Conservation (phyloP, 2,797 vertebrate species). For the Hemibagrus guttatus region DNA sequence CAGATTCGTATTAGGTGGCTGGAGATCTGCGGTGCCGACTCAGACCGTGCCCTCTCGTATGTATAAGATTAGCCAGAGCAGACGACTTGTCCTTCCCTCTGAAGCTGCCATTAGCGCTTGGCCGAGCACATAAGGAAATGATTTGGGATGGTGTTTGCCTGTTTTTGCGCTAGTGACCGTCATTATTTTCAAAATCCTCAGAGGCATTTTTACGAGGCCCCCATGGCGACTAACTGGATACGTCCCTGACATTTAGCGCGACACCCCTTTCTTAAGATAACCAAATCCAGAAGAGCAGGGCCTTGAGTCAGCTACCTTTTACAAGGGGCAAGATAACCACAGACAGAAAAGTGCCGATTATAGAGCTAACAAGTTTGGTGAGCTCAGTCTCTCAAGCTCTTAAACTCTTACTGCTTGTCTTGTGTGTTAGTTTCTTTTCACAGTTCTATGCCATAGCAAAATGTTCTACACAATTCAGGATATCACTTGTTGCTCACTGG, state of each 20-base stretch:
- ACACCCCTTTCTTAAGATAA: slow-evolving; percentile 62
- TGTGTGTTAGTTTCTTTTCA: neutral
- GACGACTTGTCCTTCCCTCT: slow-evolving; percentile 71
- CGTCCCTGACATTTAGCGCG: slow-evolving; percentile 53
- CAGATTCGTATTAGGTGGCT: slow-evolving; percentile 65
- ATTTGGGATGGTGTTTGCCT: slow-evolving; percentile 66
- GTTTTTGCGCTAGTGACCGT: slow-evolving; percentile 63
- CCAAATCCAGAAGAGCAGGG: slow-evolving; percentile 55
- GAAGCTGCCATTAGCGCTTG: slow-evolving; percentile 68
- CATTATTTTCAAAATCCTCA: slow-evolving; percentile 75
- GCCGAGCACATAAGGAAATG: slow-evolving; percentile 70
- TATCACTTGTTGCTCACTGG: slow-evolving; percentile 11
- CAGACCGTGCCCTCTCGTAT: slow-evolving; percentile 63
- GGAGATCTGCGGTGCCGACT: slow-evolving; percentile 64
- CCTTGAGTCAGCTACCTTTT: slow-evolving; percentile 59
- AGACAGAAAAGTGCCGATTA: slow-evolving; percentile 56
- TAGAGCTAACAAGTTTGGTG: slow-evolving; percentile 6
- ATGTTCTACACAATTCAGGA: slow-evolving; percentile 25
- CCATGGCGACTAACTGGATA: slow-evolving; percentile 51
- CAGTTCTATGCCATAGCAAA: slow-evolving; percentile 15
- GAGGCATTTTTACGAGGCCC: slow-evolving; percentile 68
- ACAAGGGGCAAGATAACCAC: slow-evolving; percentile 62
- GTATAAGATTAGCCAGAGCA: slow-evolving; percentile 71
- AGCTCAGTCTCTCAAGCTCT: neutral
- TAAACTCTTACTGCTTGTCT: neutral